Percentiles rank a stretch among this genome's conserved stretches.
phyloP scores from a whole-genome alignment of 2,113 vertebrate species.

The Paradisaea rubra region DNA sequence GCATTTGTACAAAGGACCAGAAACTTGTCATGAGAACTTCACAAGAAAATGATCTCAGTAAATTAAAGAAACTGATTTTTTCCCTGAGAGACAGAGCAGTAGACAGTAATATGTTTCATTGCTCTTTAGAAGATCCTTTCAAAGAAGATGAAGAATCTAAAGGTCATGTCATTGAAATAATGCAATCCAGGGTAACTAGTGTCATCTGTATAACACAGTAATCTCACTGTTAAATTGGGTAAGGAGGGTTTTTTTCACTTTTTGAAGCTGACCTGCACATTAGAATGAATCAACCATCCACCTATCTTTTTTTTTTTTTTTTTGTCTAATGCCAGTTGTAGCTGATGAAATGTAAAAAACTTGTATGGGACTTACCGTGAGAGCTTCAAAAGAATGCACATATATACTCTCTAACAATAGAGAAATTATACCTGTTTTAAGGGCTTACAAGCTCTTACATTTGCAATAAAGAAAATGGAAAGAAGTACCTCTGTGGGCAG shows the following conservation, averaged over 20 bases:
- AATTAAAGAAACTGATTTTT: conserved; percentile 45
- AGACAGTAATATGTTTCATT: conserved; percentile 16
- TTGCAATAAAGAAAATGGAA: background rate
- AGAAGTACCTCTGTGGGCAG: background rate
- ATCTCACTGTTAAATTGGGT: background rate
- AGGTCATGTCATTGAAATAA: conserved; percentile 48
- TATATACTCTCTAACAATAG: background rate
- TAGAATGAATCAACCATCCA: background rate
- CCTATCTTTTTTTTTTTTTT: background rate
- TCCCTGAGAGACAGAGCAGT: background rate
- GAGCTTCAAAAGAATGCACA: background rate
- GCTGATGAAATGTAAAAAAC: background rate
- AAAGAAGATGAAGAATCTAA: conserved; percentile 40
- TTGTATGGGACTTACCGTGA: background rate
- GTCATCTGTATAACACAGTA: background rate
- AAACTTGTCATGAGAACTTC: background rate
- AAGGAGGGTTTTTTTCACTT: background rate
- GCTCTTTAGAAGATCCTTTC: conserved; percentile 9
- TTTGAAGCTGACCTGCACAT: background rate
- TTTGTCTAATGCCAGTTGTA: background rate
- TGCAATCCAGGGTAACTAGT: background rate
- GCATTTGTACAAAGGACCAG: conserved; percentile 6
- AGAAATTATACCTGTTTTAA: background rate
- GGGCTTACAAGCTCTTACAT: background rate
- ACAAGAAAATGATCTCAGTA: background rate